These are phyloP conservation scores for Thaleichthys pacificus DNA, from an alignment of 2,797 vertebrate species.

Conservation along the genomic window DNA sequence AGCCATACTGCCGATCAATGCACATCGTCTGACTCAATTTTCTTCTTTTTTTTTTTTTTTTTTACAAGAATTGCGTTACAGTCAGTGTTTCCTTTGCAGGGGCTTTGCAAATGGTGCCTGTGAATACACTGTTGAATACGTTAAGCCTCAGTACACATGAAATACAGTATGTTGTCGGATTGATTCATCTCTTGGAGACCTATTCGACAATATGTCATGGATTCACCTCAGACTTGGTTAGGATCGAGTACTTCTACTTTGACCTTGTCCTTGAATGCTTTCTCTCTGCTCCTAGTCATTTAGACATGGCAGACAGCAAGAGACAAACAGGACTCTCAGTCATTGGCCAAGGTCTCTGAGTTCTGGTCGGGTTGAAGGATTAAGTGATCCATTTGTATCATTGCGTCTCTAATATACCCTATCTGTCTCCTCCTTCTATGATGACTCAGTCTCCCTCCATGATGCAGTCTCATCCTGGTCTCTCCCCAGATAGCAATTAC, in stretches of 20 bases:
- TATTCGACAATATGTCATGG: background rate
- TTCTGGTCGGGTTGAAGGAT: background rate
- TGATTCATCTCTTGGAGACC: constrained; percentile 7
- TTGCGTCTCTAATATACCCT: background rate
- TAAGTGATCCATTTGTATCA: background rate
- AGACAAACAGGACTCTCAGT: background rate
- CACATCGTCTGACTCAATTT: constrained; percentile 41
- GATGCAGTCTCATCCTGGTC: constrained; percentile 17
- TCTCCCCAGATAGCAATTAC: constrained; percentile 27
- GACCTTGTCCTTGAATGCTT: background rate
- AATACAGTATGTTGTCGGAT: constrained; percentile 9
- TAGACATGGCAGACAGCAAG: too few species aligned
- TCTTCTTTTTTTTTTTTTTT: background rate
- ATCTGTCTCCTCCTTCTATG: background rate
- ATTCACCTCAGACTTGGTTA: background rate
- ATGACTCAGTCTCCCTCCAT: constrained; percentile 25
- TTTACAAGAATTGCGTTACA: constrained; percentile 72
- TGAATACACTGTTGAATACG: constrained; percentile 59
- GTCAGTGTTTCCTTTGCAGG: constrained; percentile 71
- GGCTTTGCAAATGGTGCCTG: constrained; percentile 39
- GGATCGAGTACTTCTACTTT: background rate
- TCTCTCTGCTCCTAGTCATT: background rate
- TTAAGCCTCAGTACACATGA: constrained; percentile 38
- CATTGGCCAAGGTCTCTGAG: background rate
- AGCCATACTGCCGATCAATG: constrained; percentile 54